A percentile compares a stretch with the other conserved stretches of the same genome.
Evolutionary conservation across 2,113 vertebrate genomes (phyloP).

Genomic region (Xiphias gladius): DNA sequence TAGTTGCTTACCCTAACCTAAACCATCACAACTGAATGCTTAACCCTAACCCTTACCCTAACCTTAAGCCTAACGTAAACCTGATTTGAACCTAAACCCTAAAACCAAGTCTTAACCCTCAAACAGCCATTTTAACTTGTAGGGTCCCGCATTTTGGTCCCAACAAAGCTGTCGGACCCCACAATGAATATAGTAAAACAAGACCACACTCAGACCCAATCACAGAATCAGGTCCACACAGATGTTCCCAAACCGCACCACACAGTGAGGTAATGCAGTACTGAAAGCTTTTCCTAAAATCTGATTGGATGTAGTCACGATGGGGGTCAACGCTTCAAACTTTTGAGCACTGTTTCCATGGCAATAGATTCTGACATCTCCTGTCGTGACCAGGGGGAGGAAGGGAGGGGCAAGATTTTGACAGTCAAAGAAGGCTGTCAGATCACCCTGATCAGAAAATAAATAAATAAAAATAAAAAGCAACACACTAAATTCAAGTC

Average conservation of each 20-base stretch:
- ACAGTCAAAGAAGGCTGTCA: constrained; percentile 43
- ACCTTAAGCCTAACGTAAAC: too few species aligned
- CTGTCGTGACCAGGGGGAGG: constrained; percentile 58
- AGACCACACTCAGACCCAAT: background rate
- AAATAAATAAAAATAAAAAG: background rate
- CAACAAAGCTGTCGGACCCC: too few species aligned
- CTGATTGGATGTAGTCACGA: constrained; percentile 78
- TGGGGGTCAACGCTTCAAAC: constrained; percentile 75
- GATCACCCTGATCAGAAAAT: constrained; percentile 37
- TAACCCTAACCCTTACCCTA: too few species aligned
- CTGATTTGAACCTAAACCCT: too few species aligned
- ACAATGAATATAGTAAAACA: too few species aligned
- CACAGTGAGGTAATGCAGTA: constrained; percentile 55
- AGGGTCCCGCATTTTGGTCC: too few species aligned
- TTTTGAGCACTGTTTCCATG: constrained; percentile 85
- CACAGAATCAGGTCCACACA: constrained; percentile 36
- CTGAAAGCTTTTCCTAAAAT: constrained; percentile 65
- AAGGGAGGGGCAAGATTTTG: constrained; percentile 25
- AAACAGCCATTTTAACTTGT: too few species aligned
- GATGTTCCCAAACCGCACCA: constrained; percentile 33
- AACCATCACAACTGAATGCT: too few species aligned
- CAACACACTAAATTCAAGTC: constrained; percentile 11
- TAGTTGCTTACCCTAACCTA: too few species aligned
- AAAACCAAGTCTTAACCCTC: too few species aligned
- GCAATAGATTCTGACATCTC: constrained; percentile 81